Conservation (phyloP, 1,140 invertebrate genomes). For the Saxidomus purpurata region DNA sequence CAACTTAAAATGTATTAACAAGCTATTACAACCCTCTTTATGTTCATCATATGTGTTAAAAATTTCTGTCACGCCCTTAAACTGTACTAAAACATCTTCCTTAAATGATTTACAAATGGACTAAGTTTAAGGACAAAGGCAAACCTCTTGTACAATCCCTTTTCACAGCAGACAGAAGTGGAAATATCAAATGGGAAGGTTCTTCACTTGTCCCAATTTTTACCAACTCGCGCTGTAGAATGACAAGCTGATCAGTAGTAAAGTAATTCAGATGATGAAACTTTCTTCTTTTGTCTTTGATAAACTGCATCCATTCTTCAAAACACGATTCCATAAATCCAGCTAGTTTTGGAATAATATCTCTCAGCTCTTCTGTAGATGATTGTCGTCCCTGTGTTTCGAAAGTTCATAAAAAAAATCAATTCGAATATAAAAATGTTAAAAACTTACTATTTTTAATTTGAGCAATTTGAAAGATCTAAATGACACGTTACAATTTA, state of each 20-base stretch:
- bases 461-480: not conserved
- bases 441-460: not conserved
- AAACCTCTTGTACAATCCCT: constrained; percentile 68
- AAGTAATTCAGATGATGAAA: constrained; percentile 80
- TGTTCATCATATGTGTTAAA: too few relatives aligned
- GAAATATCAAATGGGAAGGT: constrained; percentile 70
- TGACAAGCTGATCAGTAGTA: constrained; percentile 82
- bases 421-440: not conserved
- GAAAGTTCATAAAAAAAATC: not conserved
- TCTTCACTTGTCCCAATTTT: constrained; percentile 64
- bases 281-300: constrained; percentile 74
- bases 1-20: too few relatives aligned
- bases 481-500: not conserved
- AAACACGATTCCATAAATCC: constrained; percentile 81
- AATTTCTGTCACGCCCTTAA: too few relatives aligned
- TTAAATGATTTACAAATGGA: too few relatives aligned
- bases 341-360: constrained; percentile 70
- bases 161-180: constrained; percentile 74
- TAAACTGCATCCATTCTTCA: constrained; percentile 79
- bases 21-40: too few relatives aligned
- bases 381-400: constrained; percentile 2
- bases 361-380: constrained; percentile 7
- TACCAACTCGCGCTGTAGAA: constrained; percentile 79
- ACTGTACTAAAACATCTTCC: too few relatives aligned
- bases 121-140: too few relatives aligned